Conservation (phyloP, 1,140 invertebrate species). For the Drosophila varians region DNA sequence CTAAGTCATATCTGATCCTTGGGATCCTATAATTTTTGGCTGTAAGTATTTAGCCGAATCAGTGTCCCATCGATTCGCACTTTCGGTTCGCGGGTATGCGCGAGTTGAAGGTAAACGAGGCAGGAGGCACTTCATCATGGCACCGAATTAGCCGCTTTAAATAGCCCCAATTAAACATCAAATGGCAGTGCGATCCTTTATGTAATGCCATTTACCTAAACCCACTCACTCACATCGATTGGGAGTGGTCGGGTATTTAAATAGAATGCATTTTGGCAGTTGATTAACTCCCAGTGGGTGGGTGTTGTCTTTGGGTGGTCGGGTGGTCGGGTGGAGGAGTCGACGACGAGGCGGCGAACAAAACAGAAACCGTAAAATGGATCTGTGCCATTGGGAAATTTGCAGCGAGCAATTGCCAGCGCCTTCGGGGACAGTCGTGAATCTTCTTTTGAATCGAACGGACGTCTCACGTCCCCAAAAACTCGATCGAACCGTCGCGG, state of each 20-base stretch:
- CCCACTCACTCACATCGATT: slow-evolving; percentile 56
- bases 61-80: slow-evolving; percentile 31
- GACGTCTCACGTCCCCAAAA: slow-evolving; percentile 75
- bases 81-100: slow-evolving; percentile 37
- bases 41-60: neutral
- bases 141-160: slow-evolving; percentile 44
- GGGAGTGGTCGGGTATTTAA: slow-evolving; percentile 56
- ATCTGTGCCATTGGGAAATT: slow-evolving; percentile 49
- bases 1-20: too few species aligned
- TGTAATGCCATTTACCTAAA: slow-evolving; percentile 63
- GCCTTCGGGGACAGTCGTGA: slow-evolving; percentile 75
- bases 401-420: slow-evolving; percentile 47
- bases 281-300: slow-evolving; percentile 17
- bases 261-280: slow-evolving; percentile 72
- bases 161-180: slow-evolving; percentile 39
- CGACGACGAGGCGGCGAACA: slow-evolving; percentile 41
- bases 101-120: slow-evolving; percentile 39
- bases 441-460: slow-evolving; percentile 78
- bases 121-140: slow-evolving; percentile 39
- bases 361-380: slow-evolving; percentile 60
- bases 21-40: too few species aligned
- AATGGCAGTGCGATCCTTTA: slow-evolving; percentile 43
- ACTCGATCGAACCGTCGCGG: slow-evolving; percentile 78
- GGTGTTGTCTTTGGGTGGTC: too few species aligned
- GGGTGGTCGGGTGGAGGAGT: slow-evolving; percentile 16